These are phyloP conservation scores for Acromyrmex echinatior DNA, from an alignment of 1,140 invertebrate species.

Conservation along the genomic window DNA sequence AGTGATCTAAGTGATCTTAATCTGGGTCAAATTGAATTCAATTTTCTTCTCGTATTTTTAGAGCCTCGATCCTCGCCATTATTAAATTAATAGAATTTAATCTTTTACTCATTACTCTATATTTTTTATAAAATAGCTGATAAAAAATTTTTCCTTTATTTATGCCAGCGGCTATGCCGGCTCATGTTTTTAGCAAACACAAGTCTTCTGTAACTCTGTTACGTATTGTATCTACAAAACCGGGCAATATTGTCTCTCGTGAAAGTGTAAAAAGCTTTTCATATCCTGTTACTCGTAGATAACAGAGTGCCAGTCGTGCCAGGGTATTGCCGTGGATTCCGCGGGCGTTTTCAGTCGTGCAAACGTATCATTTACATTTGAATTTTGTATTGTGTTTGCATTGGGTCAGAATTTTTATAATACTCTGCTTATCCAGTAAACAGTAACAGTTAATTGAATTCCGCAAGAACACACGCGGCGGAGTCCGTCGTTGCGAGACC, in stretches of 20 bases:
- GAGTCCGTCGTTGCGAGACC: slow-evolving; percentile 70
- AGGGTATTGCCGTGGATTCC: slow-evolving; percentile 11
- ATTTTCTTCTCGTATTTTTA: not conserved
- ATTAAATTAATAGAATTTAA: slow-evolving; percentile 33
- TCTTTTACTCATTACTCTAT: not conserved
- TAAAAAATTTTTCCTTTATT: slow-evolving; percentile 12
- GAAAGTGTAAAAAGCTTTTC: slow-evolving; percentile 29
- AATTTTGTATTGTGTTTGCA: slow-evolving; percentile 24
- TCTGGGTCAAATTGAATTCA: slow-evolving; percentile 28
- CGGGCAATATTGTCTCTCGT: not conserved
- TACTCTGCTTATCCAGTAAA: slow-evolving; percentile 7
- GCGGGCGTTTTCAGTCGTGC: not conserved
- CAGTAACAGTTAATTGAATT: slow-evolving; percentile 38
- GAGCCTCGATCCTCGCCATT: not conserved
- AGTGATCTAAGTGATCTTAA: slow-evolving; percentile 38
- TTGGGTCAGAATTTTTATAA: slow-evolving; percentile 18
- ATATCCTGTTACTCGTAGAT: slow-evolving; percentile 17
- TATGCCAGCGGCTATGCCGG: not conserved
- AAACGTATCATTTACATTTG: slow-evolving; percentile 31
- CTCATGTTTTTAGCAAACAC: slow-evolving; percentile 33
- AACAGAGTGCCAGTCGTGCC: not conserved
- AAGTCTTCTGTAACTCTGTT: slow-evolving; percentile 1
- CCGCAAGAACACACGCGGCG: not conserved
- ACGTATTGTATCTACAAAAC: slow-evolving; percentile 4
- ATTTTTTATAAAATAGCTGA: not conserved